phyloP scores from a whole-genome alignment of 1,140 invertebrate species.

The Dryas iulia region DNA sequence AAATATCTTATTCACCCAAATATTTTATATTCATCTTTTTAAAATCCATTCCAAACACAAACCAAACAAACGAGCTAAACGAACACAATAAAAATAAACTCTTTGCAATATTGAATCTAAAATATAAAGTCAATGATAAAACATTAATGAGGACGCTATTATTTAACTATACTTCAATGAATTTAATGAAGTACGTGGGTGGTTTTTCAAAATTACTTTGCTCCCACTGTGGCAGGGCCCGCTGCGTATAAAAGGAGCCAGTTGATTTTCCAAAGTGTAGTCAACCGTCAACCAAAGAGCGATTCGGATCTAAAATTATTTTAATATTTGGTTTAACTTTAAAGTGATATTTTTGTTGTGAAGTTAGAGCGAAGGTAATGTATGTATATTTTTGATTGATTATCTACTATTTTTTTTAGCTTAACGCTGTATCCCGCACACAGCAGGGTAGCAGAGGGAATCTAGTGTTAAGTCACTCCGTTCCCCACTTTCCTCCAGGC shows the following conservation, averaged over 20 bases:
- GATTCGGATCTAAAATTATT: constrained; percentile 7
- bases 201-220: constrained; percentile 15
- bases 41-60: too few relatives aligned
- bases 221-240: constrained; percentile 37
- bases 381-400: background rate
- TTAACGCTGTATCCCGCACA: too few relatives aligned
- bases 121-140: background rate
- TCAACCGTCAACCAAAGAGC: constrained; percentile 27
- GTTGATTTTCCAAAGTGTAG: constrained; percentile 36
- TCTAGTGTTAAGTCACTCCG: too few relatives aligned
- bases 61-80: background rate
- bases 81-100: too few relatives aligned
- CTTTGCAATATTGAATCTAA: too few relatives aligned
- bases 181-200: constrained; percentile 16
- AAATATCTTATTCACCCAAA: too few relatives aligned
- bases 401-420: too few relatives aligned
- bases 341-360: background rate
- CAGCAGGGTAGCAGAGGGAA: too few relatives aligned
- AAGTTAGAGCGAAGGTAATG: background rate
- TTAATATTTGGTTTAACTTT: background rate
- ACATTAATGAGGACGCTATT: background rate
- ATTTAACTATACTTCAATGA: background rate
- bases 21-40: too few relatives aligned
- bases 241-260: constrained; percentile 47
- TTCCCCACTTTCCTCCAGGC: too few relatives aligned